Conservation (phyloP, 2,888 invertebrate genomes). For the Steinernema scapterisci region DNA sequence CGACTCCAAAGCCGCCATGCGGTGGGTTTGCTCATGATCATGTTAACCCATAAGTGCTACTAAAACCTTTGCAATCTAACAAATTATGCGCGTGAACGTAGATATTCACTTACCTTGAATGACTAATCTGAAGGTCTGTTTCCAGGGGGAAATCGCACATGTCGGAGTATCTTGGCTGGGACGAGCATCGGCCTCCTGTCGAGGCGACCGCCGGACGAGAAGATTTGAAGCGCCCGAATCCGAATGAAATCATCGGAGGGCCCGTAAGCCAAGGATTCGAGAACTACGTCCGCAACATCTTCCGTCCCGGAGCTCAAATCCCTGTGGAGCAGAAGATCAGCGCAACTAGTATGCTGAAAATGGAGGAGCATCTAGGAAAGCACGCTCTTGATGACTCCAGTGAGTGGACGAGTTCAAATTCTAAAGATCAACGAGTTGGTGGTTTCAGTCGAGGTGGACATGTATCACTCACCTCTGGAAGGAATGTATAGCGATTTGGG, state of each 20-base stretch:
- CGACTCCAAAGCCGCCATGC: not conserved
- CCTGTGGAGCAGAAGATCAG: constrained; percentile 47
- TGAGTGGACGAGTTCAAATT: constrained; percentile 30
- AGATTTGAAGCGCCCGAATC: constrained; percentile 42
- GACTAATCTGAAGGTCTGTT: not conserved
- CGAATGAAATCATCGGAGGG: constrained; percentile 55
- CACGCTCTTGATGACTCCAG: constrained; percentile 57
- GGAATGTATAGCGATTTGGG: constrained; percentile 55
- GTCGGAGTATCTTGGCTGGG: constrained; percentile 65
- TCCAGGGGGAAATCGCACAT: constrained; percentile 38
- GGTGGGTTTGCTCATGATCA: constrained; percentile 4
- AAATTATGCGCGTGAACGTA: not conserved
- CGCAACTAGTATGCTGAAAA: constrained; percentile 57
- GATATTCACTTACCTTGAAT: not conserved
- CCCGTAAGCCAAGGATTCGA: constrained; percentile 35
- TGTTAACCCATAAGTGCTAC: not conserved
- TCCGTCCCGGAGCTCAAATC: constrained; percentile 33
- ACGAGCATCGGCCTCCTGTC: constrained; percentile 50
- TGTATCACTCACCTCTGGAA: constrained; percentile 58
- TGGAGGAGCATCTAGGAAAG: constrained; percentile 58
- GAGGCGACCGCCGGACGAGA: constrained; percentile 42
- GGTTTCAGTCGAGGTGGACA: constrained; percentile 48
- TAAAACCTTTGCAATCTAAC: not conserved
- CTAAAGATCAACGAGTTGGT: no score
- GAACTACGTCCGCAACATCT: constrained; percentile 57